These are phyloP conservation scores for Drosophila baimaii DNA, from an alignment of 1,140 invertebrate genomes.

Conservation along the genomic window DNA sequence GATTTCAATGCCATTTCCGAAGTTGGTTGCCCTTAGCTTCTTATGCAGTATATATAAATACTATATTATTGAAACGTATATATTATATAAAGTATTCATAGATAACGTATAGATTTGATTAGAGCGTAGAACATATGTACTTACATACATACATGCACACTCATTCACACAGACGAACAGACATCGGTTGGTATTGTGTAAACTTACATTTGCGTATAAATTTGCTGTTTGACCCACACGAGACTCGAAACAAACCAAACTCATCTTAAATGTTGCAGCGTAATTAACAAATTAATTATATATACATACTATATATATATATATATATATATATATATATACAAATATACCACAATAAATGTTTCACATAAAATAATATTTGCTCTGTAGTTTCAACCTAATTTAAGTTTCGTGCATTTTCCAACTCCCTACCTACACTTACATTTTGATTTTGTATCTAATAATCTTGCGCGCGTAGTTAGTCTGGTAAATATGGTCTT, in stretches of 20 bases:
- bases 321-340: conserved; percentile 53
- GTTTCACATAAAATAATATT: conserved; percentile 71
- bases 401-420: conserved; percentile 46
- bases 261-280: conserved; percentile 66
- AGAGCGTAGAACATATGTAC: conserved; percentile 57
- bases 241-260: conserved; percentile 40
- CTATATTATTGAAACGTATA: conserved; percentile 44
- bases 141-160: conserved; percentile 61
- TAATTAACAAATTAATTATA: conserved; percentile 57
- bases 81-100: conserved; percentile 61
- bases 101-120: conserved; percentile 68
- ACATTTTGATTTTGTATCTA: conserved; percentile 32
- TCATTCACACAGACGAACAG: conserved; percentile 43
- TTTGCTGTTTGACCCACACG: conserved; percentile 48
- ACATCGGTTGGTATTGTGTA: conserved; percentile 57
- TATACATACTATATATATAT: conserved; percentile 48
- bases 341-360: conserved; percentile 70
- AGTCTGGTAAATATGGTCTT: conserved; percentile 30
- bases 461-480: conserved; percentile 49
- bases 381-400: conserved; percentile 65
- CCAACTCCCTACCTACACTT: conserved; percentile 10
- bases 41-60: conserved; percentile 63
- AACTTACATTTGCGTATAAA: conserved; percentile 49
- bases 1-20: conserved; percentile 51
- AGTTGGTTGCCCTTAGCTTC: conserved; percentile 69